Conservation (phyloP, 1,140 invertebrate genomes). For the Drosophila burlai region DNA sequence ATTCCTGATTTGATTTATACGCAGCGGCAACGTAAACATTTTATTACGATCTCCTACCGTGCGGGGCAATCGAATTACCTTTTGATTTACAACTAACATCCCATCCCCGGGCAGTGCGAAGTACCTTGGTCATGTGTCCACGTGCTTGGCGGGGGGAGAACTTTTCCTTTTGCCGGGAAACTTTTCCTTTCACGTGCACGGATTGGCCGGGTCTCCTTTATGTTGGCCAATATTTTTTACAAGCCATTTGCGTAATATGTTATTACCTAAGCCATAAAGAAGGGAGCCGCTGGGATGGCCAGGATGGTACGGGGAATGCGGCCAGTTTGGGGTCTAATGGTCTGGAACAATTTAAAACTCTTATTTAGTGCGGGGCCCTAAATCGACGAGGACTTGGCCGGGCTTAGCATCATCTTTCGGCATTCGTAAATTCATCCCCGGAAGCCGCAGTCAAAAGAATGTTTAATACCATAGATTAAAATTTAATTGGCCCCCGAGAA, state of each 20-base stretch:
- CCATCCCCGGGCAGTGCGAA: slow-evolving; percentile 1
- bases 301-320: not conserved
- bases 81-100: slow-evolving; percentile 54
- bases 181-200: slow-evolving; percentile 46
- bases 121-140: slow-evolving; percentile 37
- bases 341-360: slow-evolving; percentile 55
- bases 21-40: slow-evolving; percentile 32
- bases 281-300: slow-evolving; percentile 20
- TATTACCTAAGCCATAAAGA: slow-evolving; percentile 62
- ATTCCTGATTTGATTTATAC: slow-evolving; percentile 46
- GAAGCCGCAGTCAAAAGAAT: slow-evolving; percentile 46
- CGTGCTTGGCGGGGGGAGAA: slow-evolving; percentile 18
- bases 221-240: slow-evolving; percentile 56
- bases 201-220: slow-evolving; percentile 3
- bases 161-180: slow-evolving; percentile 37
- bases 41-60: slow-evolving; percentile 37
- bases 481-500: slow-evolving; percentile 49
- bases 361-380: slow-evolving; percentile 30
- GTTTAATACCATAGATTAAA: slow-evolving; percentile 57
- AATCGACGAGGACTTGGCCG: slow-evolving; percentile 13
- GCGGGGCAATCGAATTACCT: slow-evolving; percentile 32
- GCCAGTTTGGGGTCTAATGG: slow-evolving; percentile 47
- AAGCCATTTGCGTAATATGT: slow-evolving; percentile 65
- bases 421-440: slow-evolving; percentile 26
- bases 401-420: slow-evolving; percentile 25